phyloP scores from a whole-genome alignment of 2,113 vertebrate species.

The Phylloscopus trochiloides region DNA sequence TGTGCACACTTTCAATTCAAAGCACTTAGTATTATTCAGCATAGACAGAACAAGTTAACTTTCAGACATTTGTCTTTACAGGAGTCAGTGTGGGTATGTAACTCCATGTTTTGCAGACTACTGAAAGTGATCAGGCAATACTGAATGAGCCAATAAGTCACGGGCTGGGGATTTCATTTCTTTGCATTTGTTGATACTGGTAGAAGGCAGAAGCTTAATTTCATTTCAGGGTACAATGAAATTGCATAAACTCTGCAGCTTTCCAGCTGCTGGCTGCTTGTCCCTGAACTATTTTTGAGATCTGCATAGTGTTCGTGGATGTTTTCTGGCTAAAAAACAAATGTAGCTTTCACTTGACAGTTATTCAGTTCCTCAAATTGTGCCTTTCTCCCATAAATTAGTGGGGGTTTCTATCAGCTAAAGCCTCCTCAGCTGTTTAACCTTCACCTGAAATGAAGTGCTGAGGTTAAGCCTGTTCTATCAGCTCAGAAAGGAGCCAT shows the following conservation, averaged over 20 bases:
- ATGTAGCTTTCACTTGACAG: background rate
- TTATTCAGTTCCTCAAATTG: background rate
- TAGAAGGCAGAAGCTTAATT: background rate
- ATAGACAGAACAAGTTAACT: background rate
- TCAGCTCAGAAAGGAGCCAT: background rate
- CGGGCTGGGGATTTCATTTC: background rate
- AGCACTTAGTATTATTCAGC: background rate
- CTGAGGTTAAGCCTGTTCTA: background rate
- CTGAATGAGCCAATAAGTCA: background rate
- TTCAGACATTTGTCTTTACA: background rate
- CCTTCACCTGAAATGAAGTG: background rate
- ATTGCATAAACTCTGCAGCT: background rate
- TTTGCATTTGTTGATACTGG: background rate
- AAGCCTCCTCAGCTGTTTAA: background rate
- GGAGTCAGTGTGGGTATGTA: background rate
- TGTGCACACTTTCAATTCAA: background rate
- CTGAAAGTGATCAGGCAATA: background rate
- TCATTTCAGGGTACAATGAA: background rate
- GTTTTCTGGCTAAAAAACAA: background rate
- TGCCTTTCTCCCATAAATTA: background rate
- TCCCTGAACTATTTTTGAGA: background rate
- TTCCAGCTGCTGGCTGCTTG: background rate
- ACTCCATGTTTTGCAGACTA: background rate
- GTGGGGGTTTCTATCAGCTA: background rate
- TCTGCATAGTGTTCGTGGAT: background rate